phyloP scores from a whole-genome alignment of 2,113 vertebrate genomes.

The Perca flavescens region DNA sequence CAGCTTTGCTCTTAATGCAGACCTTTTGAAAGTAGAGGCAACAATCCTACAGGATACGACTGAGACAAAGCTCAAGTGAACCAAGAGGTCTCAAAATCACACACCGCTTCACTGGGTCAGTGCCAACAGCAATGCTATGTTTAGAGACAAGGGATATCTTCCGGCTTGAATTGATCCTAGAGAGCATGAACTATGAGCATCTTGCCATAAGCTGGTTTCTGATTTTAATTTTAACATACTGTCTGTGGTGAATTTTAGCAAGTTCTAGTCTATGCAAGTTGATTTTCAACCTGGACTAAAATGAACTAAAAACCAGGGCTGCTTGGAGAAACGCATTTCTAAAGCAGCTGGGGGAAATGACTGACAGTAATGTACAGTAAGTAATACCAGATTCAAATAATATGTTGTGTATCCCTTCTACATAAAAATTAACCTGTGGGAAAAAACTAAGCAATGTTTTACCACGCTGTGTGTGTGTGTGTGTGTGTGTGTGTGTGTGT shows the following conservation, averaged over 20 bases:
- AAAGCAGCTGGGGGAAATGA: not conserved
- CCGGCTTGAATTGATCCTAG: not conserved
- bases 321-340: not conserved
- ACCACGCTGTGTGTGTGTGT: not conserved
- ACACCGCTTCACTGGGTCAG: conserved; percentile 9
- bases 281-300: not conserved
- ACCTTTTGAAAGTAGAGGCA: conserved; percentile 6
- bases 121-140: conserved; percentile 4
- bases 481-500: not conserved
- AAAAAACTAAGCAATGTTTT: not conserved
- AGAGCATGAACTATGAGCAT: not conserved
- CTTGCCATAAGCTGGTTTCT: not conserved
- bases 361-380: not conserved
- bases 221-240: not conserved
- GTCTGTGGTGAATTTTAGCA: not conserved
- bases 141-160: conserved; percentile 18
- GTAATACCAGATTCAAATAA: not conserved
- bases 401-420: not conserved
- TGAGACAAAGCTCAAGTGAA: conserved; percentile 11
- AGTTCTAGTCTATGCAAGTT: not conserved
- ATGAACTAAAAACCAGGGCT: not conserved
- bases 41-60: conserved; percentile 11
- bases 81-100: conserved; percentile 6
- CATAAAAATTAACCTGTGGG: not conserved
- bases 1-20: not conserved